phyloP scores from a whole-genome alignment of 2,888 invertebrate species.

The Chaetoderma sp. region DNA sequence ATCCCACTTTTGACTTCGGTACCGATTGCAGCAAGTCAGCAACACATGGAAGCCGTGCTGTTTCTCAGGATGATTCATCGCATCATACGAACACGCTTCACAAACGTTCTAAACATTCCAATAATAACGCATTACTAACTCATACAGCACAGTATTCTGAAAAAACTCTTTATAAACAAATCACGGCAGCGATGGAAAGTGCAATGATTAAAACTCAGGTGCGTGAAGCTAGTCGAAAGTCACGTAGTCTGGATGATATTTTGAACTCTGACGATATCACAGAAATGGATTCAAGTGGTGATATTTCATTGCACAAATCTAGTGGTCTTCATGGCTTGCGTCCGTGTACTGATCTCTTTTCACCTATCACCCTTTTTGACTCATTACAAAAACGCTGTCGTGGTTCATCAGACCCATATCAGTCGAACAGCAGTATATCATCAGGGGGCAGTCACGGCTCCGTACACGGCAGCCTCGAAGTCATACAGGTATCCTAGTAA shows the following conservation, averaged over 20 bases:
- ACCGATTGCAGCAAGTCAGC: constrained; percentile 49
- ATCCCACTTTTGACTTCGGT: constrained; percentile 61
- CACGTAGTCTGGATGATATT: constrained; percentile 67
- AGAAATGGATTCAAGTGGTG: constrained; percentile 38
- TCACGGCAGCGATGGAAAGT: constrained; percentile 61
- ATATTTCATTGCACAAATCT: constrained; percentile 42
- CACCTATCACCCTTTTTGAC: constrained; percentile 49
- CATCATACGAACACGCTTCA: constrained; percentile 50
- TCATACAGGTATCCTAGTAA: constrained; percentile 67
- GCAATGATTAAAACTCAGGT: constrained; percentile 58
- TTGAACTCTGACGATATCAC: constrained; percentile 54
- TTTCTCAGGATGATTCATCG: constrained; percentile 52
- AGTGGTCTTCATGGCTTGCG: constrained; percentile 46
- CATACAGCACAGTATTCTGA: constrained; percentile 46
- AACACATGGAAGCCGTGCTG: constrained; percentile 41
- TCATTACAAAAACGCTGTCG: constrained; percentile 50
- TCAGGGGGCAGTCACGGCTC: constrained; percentile 66
- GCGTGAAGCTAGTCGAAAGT: constrained; percentile 56
- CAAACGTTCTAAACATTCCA: constrained; percentile 47
- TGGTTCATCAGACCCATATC: constrained; percentile 57
- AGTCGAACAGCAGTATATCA: constrained; percentile 66
- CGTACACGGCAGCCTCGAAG: constrained; percentile 64
- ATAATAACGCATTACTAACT: too few relatives aligned
- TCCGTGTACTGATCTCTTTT: constrained; percentile 47
- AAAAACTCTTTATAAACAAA: constrained; percentile 57